Base-by-base conservation (phyloP, 1,140 invertebrate genomes). In the Cydia fagiglandana region DNA sequence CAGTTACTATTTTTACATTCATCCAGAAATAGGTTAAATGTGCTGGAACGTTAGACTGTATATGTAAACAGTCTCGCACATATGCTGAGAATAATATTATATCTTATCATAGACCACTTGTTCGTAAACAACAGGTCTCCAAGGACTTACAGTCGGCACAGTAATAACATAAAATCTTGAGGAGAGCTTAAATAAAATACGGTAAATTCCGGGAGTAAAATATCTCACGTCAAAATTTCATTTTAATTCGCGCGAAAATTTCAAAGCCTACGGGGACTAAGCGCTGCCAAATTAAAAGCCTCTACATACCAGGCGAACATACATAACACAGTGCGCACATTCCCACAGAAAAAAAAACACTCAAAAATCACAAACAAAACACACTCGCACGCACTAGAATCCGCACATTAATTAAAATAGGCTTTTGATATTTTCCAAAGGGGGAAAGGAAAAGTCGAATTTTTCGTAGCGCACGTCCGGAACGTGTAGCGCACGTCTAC, bases 401-500 rank as follows among this genome's bases (percentile, higher is more conserved):
- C 10, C 64, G 77, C 79, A 80, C 82, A 83, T 82, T 84, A 84
- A 85, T 85, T 84, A 84, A 85, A 84, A 84, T 77, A 75, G 68
- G 68, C 77, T 81, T 82, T 84, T 83, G 73, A 82, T 75, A 74
- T 73, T 74, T 80, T 74, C 56, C 75, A 73, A 82, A 77, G 9
- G 56, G 9, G n/a, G 12, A 6, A 30, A 34, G 3, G 77, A 78
- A 77, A 76, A 79, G 74, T 64, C 76, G 78, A 76, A 77, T 76
- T 76, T 73, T 74, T 78, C 73, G 79, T 73, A 53, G 75, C 76
- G 75, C 77, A 76, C 75, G 64, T 73, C 75, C 34, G 24, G 64
- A 34, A 24, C 56, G 78, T 61, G 74, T 86, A 86, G 84, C 81
- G 75, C 77, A 82, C 88, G 88, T 88, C 84, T 85, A 88, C 85